These are phyloP conservation scores for Amitus sp. DNA, from an alignment of 2,888 invertebrate species.

Conservation along the genomic window DNA sequence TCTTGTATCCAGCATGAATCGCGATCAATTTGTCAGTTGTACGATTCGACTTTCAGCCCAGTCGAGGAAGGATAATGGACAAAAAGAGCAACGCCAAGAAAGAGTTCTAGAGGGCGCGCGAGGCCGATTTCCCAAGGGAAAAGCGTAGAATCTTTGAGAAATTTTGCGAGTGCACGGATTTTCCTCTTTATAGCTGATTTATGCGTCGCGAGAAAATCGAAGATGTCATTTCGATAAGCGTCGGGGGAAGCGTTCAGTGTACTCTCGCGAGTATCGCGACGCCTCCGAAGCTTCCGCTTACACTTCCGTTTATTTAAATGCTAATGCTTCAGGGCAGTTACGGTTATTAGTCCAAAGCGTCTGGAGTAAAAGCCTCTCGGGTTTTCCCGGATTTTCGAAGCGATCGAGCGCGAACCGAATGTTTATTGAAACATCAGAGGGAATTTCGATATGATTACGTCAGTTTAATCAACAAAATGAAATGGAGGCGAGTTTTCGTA, in stretches of 20 bases:
- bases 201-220: constrained; percentile 35
- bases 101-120: constrained; percentile 44
- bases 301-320: constrained; percentile 33
- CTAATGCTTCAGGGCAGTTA: constrained; percentile 25
- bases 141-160: constrained; percentile 45
- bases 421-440: no score
- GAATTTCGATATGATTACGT: no score
- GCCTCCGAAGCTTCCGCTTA: background rate
- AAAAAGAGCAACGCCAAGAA: no score
- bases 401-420: no score
- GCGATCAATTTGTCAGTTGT: no score
- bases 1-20: no score
- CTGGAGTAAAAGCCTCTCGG: no score
- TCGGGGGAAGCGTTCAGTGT: constrained; percentile 27
- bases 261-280: constrained; percentile 15
- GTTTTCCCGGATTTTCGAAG: no score
- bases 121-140: constrained; percentile 57
- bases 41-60: no score
- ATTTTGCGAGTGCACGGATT: constrained; percentile 24
- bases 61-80: no score
- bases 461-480: no score
- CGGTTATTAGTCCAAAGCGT: constrained; percentile 7
- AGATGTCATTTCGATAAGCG: constrained; percentile 39
- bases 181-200: constrained; percentile 36
- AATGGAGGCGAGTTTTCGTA: no score